Conservation (phyloP, 1,140 invertebrate genomes). For the Oryzaephilus surinamensis region DNA sequence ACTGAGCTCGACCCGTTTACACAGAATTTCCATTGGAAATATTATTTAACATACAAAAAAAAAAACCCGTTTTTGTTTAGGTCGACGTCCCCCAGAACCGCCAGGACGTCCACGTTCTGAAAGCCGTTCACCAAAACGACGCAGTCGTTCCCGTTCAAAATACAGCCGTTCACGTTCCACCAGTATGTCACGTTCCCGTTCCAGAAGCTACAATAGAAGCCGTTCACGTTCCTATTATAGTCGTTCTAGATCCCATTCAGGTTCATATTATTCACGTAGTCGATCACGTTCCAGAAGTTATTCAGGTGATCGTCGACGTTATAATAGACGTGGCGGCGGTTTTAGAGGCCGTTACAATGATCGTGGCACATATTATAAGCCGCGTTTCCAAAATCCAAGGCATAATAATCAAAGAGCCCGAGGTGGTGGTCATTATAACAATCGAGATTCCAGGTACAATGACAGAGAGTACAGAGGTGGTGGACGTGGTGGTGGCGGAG, state of each 20-base stretch:
- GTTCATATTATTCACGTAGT: constrained; percentile 48
- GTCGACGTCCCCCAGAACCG: constrained; percentile 38
- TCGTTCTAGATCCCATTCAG: constrained; percentile 38
- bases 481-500: no score
- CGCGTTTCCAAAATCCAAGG: constrained; percentile 50
- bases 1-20: no score
- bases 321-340: constrained; percentile 40
- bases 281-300: constrained; percentile 51
- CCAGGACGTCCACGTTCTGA: constrained; percentile 31
- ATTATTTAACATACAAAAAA: no score
- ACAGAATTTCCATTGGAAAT: no score
- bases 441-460: constrained; percentile 44
- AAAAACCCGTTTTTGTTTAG: constrained; percentile 19
- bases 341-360: constrained; percentile 51
- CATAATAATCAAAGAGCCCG: constrained; percentile 41
- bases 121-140: constrained; percentile 26
- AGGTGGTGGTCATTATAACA: constrained; percentile 41
- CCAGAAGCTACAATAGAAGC: constrained; percentile 32
- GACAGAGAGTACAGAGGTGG: constrained; percentile 36
- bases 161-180: constrained; percentile 28
- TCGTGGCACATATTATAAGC: constrained; percentile 64
- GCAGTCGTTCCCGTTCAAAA: constrained; percentile 30
- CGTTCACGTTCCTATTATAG: constrained; percentile 36
- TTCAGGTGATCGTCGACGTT: constrained; percentile 45
- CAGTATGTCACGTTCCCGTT: constrained; percentile 31